Evolutionary conservation across 2,797 vertebrate species (phyloP).

Genomic region (Crypturellus tataupa): DNA sequence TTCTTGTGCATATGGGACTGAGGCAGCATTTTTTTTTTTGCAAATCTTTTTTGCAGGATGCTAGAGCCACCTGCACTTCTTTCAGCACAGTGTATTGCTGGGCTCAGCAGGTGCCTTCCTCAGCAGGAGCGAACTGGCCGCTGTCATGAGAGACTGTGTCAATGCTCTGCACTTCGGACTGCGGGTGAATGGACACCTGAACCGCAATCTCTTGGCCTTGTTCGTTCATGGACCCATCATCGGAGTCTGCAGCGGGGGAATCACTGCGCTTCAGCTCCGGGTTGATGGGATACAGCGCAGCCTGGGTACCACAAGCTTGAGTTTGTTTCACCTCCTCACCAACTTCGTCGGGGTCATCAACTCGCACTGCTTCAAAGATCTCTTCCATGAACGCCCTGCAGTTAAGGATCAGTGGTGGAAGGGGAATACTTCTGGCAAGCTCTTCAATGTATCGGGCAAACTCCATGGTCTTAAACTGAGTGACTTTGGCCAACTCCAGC

Average conservation of each 20-base stretch:
- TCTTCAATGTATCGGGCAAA: slow-evolving; percentile 95
- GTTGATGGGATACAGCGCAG: slow-evolving; percentile 71
- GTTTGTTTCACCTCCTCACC: slow-evolving; percentile 68
- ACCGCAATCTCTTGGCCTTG: slow-evolving; percentile 85
- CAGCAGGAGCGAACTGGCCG: slow-evolving; percentile 72
- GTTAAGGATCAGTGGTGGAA: slow-evolving; percentile 92
- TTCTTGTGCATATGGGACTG: slow-evolving; percentile 22
- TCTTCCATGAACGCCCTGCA: slow-evolving; percentile 87
- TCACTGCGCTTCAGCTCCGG: slow-evolving; percentile 77
- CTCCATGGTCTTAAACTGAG: slow-evolving; percentile 96
- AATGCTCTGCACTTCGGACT: slow-evolving; percentile 79
- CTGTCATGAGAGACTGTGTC: slow-evolving; percentile 81
- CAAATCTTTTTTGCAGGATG: not conserved
- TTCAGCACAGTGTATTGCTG: rapidly evolving
- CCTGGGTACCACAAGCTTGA: slow-evolving; percentile 71
- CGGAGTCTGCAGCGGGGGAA: slow-evolving; percentile 78
- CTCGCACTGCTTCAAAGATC: slow-evolving; percentile 79
- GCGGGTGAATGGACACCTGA: slow-evolving; percentile 85
- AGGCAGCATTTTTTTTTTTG: not conserved
- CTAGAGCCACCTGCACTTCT: not conserved
- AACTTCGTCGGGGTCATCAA: slow-evolving; percentile 75
- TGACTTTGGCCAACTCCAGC: slow-evolving; percentile 93
- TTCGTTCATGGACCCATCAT: slow-evolving; percentile 79
- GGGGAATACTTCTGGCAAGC: slow-evolving; percentile 91
- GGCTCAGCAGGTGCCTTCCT: slow-evolving; percentile 68